Evolutionary conservation across 1,140 invertebrate genomes (phyloP), one percentile per base, ranked within the genome.

Genomic region (Philaenus spumarius): DNA sequence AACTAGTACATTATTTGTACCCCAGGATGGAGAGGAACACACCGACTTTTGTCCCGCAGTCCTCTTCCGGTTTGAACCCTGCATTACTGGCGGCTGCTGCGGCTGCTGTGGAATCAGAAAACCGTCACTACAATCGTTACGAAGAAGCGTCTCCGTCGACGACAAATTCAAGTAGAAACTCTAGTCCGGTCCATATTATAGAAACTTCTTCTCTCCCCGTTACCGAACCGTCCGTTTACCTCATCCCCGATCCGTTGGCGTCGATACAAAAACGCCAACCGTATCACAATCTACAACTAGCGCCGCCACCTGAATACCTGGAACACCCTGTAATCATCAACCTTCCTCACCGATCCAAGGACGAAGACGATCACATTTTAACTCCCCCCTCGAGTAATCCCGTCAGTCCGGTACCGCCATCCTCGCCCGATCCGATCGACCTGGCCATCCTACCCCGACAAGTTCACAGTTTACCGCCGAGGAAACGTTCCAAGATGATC

Each of bases 401-500:
- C 2, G 75, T 76, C 12, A 72, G 57, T 47, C 66, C 65, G 9
- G 55, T 55, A 17, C 59, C 62, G 9, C 52, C 77, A 75, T 64
- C 78, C 2, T 81, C 81, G 48, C 85, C 74, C 1, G 79, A 80
- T 63, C 77, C 80, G 19, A 70, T 80, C 12, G 79, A 80, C 45
- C 66, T 79, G 2, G 73, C 73, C 26, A 74, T 78, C 57, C 48
- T 78, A 57, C 42, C 57, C 15, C 77, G 77, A 39, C 83, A 85
- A 61, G 79, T 79, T 50, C 76, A 87, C 19, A 86, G 81, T 35
- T 70, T 90, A 43, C 88, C 88, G 9, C 81, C 85, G 2, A 74
- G 88, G 40, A 92, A 92, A 72, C 77, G 88, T 3, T 80, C 77
- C 46, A 90, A 87, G 68, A 82, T 88, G 73, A 89, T 90, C 64